A percentile compares a stretch with the other conserved stretches of the same genome.
Conservation (phyloP, 1,140 invertebrate species). For the Sycophila sp. region DNA sequence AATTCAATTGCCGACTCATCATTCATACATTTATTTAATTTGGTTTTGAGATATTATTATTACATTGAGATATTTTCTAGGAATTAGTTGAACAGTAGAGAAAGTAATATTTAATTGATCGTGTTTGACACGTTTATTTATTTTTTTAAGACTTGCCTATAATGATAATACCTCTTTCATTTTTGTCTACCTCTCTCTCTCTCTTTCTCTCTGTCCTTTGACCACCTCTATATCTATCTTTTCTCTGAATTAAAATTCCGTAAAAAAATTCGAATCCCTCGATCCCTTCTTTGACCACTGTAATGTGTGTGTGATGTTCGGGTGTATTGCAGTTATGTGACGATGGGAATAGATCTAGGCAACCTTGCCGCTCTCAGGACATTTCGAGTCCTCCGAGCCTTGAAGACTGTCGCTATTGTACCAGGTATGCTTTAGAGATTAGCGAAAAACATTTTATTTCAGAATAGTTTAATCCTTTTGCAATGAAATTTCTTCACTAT, state of each 20-base stretch:
- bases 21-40: not conserved
- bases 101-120: conserved; percentile 51
- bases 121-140: conserved; percentile 46
- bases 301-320: conserved; percentile 67
- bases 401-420: conserved; percentile 99
- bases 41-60: not conserved
- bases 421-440: conserved; percentile 81
- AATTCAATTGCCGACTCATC: conserved; percentile 7
- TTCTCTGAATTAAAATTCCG: conserved; percentile 14
- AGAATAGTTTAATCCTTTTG: not conserved
- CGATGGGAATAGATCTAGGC: conserved; percentile 97
- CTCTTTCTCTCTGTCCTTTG: no score
- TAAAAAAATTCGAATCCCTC: conserved; percentile 38
- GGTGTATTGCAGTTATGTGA: conserved; percentile 91
- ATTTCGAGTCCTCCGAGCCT: conserved; percentile 97
- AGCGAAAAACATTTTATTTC: conserved; percentile 9
- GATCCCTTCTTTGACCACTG: conserved; percentile 60
- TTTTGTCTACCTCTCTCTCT: conserved; percentile 44
- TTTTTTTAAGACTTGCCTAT: conserved; percentile 40
- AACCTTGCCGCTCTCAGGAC: conserved; percentile 98
- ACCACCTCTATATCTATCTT: conserved; percentile 39
- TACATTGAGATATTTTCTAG: conserved; percentile 37
- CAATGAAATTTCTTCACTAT: not conserved
- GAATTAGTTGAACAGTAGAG: conserved; percentile 44
- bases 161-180: conserved; percentile 33